phyloP scores from a whole-genome alignment of 2,888 invertebrate species.

The Ectobius pallidus region DNA sequence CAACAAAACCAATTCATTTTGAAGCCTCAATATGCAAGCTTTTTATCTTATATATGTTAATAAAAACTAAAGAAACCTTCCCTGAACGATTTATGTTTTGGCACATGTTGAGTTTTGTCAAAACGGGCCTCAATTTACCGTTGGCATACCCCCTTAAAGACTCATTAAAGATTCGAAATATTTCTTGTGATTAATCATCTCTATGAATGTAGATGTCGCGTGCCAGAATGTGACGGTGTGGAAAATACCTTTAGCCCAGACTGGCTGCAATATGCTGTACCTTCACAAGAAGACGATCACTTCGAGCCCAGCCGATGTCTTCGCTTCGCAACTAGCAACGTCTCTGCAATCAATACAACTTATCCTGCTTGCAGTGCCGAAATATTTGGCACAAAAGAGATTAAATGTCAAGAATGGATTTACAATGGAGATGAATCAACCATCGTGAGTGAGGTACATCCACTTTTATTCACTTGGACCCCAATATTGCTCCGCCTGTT shows the following conservation, averaged over 20 bases:
- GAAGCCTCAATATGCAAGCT: no score
- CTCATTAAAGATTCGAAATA: no score
- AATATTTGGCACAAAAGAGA: slow-evolving; percentile 40
- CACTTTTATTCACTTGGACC: no score
- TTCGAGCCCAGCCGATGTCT: slow-evolving; percentile 27
- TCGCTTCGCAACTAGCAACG: slow-evolving; percentile 31
- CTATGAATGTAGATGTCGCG: slow-evolving; percentile 60
- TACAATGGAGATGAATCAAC: slow-evolving; percentile 65
- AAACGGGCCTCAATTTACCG: no score
- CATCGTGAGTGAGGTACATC: slow-evolving; percentile 69
- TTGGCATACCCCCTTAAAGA: no score
- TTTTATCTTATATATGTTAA: no score
- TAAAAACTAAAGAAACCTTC: no score
- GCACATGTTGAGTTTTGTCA: no score
- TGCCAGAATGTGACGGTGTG: slow-evolving; percentile 60
- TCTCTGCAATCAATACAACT: slow-evolving; percentile 46
- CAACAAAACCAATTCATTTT: no score
- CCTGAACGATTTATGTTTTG: no score
- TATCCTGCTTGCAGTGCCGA: slow-evolving; percentile 49
- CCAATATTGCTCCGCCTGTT: no score
- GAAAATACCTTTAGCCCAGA: slow-evolving; percentile 49
- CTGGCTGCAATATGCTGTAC: slow-evolving; percentile 59
- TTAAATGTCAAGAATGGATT: slow-evolving; percentile 61
- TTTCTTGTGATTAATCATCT: no score
- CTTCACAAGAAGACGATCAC: slow-evolving; percentile 51